Conservation (phyloP, 23 tunicate genomes). For the Botrylloides violaceus region DNA sequence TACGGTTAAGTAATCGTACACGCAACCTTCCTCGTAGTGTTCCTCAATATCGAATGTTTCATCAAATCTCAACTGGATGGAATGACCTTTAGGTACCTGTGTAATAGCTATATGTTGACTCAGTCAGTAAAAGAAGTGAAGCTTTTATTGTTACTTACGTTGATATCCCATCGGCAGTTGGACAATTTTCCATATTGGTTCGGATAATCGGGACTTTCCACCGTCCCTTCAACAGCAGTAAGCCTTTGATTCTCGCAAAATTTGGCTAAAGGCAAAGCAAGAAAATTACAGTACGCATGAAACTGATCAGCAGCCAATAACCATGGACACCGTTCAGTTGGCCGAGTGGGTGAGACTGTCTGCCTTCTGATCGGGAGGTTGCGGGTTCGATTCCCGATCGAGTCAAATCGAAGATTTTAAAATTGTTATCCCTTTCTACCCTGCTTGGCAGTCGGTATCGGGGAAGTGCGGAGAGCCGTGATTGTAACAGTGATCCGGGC, state of each 20-base stretch:
- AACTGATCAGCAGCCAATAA: no score
- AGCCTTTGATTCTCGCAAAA: conserved; percentile 19
- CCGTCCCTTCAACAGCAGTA: conserved; percentile 13
- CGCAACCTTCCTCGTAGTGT: conserved; percentile 52
- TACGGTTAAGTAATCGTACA: conserved; percentile 55
- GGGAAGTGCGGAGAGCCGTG: no score
- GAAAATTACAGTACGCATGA: no score
- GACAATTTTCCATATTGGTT: conserved; percentile 44
- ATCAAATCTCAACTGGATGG: conserved; percentile 33
- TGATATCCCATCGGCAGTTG: conserved; percentile 57
- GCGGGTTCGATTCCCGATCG: no score
- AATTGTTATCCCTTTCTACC: no score
- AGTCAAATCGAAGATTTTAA: no score
- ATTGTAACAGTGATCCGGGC: no score
- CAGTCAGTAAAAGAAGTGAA: neutral
- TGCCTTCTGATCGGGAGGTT: no score
- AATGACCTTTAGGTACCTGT: conserved; percentile 41
- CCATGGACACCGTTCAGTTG: no score
- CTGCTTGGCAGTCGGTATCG: no score
- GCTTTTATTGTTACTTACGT: conserved; percentile 21
- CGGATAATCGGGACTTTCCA: conserved; percentile 63
- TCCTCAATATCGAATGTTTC: conserved; percentile 43
- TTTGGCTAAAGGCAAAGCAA: conserved; percentile 13
- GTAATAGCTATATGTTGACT: neutral
- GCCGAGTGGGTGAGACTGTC: no score